Percentiles rank a stretch among this genome's conserved stretches.
phyloP scores from a whole-genome alignment of 2,888 invertebrate genomes.

The Drosophila neonasuta region DNA sequence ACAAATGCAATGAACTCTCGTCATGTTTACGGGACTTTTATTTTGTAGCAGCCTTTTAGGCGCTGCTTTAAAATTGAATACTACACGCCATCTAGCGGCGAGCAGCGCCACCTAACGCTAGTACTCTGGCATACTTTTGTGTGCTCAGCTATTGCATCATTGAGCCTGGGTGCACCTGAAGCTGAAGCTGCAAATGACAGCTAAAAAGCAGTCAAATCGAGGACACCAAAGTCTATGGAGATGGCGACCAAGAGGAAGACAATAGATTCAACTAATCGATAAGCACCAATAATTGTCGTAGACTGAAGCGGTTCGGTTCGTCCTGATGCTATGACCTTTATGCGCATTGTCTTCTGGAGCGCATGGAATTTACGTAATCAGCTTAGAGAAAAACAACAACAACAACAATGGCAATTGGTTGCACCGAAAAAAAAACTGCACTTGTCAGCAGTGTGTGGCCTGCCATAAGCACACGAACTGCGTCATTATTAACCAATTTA shows the following conservation, averaged over 20 bases:
- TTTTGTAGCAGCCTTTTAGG: slow-evolving; percentile 56
- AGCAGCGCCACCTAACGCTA: not conserved
- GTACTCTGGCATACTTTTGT: slow-evolving; percentile 25
- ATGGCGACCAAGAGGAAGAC: slow-evolving; percentile 10
- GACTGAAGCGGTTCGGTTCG: not conserved
- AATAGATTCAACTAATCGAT: slow-evolving; percentile 59
- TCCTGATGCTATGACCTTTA: slow-evolving; percentile 58
- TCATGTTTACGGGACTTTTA: not conserved
- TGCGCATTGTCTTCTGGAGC: slow-evolving; percentile 8
- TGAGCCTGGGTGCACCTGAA: slow-evolving; percentile 15
- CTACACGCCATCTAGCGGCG: slow-evolving; percentile 25
- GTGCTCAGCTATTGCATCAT: slow-evolving; percentile 45
- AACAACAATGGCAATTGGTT: slow-evolving; percentile 8
- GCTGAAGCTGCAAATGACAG: slow-evolving; percentile 53
- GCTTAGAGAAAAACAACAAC: slow-evolving; percentile 12
- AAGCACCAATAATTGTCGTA: slow-evolving; percentile 34
- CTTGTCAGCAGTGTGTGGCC: slow-evolving; percentile 32
- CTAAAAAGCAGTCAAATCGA: slow-evolving; percentile 16
- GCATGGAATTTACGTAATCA: slow-evolving; percentile 47
- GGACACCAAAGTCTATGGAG: not conserved
- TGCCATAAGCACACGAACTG: not conserved
- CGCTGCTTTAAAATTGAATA: slow-evolving; percentile 21
- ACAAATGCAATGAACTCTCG: slow-evolving; percentile 62
- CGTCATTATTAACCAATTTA: slow-evolving; percentile 13
- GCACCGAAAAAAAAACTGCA: slow-evolving; percentile 18